Conservation (phyloP, 2,113 vertebrate genomes). For the Menidia beryllina region DNA sequence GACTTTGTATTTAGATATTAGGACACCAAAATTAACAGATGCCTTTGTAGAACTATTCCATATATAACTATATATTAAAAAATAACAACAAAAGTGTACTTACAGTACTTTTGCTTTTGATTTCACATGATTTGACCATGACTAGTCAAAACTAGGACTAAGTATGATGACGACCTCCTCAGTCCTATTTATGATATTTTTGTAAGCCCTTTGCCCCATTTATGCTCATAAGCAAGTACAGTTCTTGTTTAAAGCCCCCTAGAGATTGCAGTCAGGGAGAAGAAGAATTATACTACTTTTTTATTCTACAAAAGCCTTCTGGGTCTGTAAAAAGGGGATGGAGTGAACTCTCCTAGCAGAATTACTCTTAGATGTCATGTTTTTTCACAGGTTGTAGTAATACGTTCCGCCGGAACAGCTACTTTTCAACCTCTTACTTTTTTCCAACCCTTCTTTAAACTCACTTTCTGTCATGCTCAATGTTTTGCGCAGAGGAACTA, state of each 20-base stretch:
- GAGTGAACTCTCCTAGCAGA: constrained; percentile 31
- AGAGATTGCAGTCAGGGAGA: constrained; percentile 34
- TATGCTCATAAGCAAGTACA: constrained; percentile 25
- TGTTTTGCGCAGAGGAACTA: neutral
- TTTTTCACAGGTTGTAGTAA: constrained; percentile 32
- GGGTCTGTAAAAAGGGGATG: constrained; percentile 9
- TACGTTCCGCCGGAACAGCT: constrained; percentile 23
- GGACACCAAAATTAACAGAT: constrained; percentile 14
- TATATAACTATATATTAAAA: constrained; percentile 25
- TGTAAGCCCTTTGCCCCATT: constrained; percentile 19
- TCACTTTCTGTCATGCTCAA: neutral
- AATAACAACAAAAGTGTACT: constrained; percentile 34
- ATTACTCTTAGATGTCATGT: constrained; percentile 40
- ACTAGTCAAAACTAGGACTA: too few species aligned
- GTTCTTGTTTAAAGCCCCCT: constrained; percentile 41
- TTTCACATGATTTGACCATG: constrained; percentile 36
- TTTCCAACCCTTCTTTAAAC: neutral
- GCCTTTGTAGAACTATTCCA: neutral
- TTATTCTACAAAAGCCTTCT: constrained; percentile 34
- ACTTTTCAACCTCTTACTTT: neutral
- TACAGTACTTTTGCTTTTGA: constrained; percentile 53
- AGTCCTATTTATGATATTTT: neutral
- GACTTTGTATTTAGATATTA: neutral
- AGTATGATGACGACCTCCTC: constrained; percentile 32
- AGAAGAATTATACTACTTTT: constrained; percentile 29